These are phyloP conservation scores for Malacosoma neustria DNA, from an alignment of 2,888 invertebrate species.

Conservation along the genomic window DNA sequence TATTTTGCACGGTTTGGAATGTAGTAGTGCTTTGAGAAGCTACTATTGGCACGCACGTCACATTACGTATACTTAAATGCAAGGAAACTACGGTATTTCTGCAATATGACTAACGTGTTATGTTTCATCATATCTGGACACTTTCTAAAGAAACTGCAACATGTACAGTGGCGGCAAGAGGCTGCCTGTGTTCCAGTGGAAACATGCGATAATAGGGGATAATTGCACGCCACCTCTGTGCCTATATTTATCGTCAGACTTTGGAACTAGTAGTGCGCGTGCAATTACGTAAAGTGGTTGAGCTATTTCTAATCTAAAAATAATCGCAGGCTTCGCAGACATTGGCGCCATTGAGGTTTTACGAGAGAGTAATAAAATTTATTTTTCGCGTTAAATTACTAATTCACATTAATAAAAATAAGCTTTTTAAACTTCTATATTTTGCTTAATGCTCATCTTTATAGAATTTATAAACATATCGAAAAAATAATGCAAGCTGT, in stretches of 20 bases:
- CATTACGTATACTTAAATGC: conserved; percentile 50
- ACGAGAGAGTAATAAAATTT: conserved; percentile 68
- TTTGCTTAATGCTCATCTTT: too few relatives aligned
- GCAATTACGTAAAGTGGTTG: conserved; percentile 74
- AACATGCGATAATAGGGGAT: conserved; percentile 72
- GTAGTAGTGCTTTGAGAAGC: conserved; percentile 26
- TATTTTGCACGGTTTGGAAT: conserved; percentile 26
- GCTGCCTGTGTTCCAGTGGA: conserved; percentile 60
- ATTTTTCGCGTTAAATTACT: conserved; percentile 26
- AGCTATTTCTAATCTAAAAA: conserved; percentile 76
- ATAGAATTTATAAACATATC: too few relatives aligned
- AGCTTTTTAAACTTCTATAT: too few relatives aligned
- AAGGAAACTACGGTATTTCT: conserved; percentile 44
- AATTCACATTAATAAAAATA: conserved; percentile 2
- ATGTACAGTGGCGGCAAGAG: conserved; percentile 40
- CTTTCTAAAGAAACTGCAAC: conserved; percentile 70
- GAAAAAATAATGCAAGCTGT: too few relatives aligned
- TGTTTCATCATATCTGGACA: conserved; percentile 66
- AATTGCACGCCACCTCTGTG: conserved; percentile 65
- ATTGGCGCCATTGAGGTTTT: conserved; percentile 67
- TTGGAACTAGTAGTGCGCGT: conserved; percentile 67
- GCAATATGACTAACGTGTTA: conserved; percentile 52
- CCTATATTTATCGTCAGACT: conserved; percentile 71
- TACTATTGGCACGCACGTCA: conserved; percentile 55
- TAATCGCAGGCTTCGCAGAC: conserved; percentile 70